phyloP scores from a whole-genome alignment of 2,888 invertebrate genomes.

The Dicranocentrus wangi region DNA sequence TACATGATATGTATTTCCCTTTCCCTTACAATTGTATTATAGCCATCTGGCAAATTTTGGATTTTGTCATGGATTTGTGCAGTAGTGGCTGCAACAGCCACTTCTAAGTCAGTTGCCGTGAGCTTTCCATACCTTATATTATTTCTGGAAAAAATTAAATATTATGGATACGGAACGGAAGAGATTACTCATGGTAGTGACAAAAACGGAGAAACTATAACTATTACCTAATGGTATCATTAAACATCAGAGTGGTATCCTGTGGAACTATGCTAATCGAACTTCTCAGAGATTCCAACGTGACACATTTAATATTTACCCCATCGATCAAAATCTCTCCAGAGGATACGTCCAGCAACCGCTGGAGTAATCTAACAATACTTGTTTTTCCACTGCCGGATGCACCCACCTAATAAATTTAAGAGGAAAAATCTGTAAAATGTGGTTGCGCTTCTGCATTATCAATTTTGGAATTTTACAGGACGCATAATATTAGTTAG shows the following conservation, averaged over 20 bases:
- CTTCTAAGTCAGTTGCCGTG: slow-evolving; percentile 75
- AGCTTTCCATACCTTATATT: slow-evolving; percentile 77
- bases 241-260: slow-evolving; percentile 76
- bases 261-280: slow-evolving; percentile 78
- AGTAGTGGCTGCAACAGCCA: slow-evolving; percentile 76
- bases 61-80: slow-evolving; percentile 78
- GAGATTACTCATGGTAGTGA: background rate
- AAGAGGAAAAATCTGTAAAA: slow-evolving; percentile 7
- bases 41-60: slow-evolving; percentile 75
- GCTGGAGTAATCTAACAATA: slow-evolving; percentile 76
- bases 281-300: slow-evolving; percentile 76
- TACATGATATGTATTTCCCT: too few relatives aligned
- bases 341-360: slow-evolving; percentile 76
- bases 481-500: too few relatives aligned
- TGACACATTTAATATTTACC: slow-evolving; percentile 75
- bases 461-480: too few relatives aligned
- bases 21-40: slow-evolving; percentile 71
- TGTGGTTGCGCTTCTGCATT: too few relatives aligned
- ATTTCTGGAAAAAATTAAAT: slow-evolving; percentile 74
- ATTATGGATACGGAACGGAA: too few relatives aligned
- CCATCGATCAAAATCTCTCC: slow-evolving; percentile 75
- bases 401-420: slow-evolving; percentile 73
- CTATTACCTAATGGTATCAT: slow-evolving; percentile 75
- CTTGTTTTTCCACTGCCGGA: slow-evolving; percentile 76
- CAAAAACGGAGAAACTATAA: background rate